Conservation (phyloP, 2,113 vertebrate species). For the Vombatus ursinus region DNA sequence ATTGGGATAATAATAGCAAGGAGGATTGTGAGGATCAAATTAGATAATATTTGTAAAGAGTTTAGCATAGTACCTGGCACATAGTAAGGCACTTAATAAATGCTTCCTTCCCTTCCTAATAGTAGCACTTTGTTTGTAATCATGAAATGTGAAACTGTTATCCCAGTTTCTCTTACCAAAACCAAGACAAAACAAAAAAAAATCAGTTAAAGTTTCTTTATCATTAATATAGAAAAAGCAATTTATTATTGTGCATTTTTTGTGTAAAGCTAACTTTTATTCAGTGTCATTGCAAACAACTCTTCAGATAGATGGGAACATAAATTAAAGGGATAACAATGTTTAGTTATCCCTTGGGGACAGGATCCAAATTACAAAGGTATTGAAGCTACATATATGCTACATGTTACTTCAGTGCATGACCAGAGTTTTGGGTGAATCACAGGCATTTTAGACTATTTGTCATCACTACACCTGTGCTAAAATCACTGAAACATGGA, state of each 20-base stretch:
- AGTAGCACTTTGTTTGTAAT: too few relatives aligned
- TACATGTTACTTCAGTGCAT: constrained; percentile 76
- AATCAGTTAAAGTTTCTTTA: not conserved
- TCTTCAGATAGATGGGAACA: constrained; percentile 77
- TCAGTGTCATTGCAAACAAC: constrained; percentile 42
- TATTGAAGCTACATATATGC: constrained; percentile 71
- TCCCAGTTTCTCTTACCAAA: constrained; percentile 43
- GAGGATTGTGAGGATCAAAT: not conserved
- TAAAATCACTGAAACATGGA: constrained; percentile 75
- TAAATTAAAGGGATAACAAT: constrained; percentile 75
- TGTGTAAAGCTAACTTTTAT: constrained; percentile 54
- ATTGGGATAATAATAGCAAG: not conserved
- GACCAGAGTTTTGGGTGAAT: constrained; percentile 81
- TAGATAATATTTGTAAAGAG: too few relatives aligned
- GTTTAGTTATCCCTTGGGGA: constrained; percentile 75
- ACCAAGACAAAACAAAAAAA: not conserved
- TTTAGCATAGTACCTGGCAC: too few relatives aligned
- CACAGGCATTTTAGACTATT: constrained; percentile 79
- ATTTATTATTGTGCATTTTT: constrained; percentile 53
- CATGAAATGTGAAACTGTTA: not conserved
- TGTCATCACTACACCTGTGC: constrained; percentile 82
- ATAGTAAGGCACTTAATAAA: too few relatives aligned
- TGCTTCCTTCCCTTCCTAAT: too few relatives aligned
- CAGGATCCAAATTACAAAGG: constrained; percentile 71
- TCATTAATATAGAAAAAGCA: constrained; percentile 3